phyloP scores from a whole-genome alignment of 2,113 vertebrate genomes.

The Antigone vipio region DNA sequence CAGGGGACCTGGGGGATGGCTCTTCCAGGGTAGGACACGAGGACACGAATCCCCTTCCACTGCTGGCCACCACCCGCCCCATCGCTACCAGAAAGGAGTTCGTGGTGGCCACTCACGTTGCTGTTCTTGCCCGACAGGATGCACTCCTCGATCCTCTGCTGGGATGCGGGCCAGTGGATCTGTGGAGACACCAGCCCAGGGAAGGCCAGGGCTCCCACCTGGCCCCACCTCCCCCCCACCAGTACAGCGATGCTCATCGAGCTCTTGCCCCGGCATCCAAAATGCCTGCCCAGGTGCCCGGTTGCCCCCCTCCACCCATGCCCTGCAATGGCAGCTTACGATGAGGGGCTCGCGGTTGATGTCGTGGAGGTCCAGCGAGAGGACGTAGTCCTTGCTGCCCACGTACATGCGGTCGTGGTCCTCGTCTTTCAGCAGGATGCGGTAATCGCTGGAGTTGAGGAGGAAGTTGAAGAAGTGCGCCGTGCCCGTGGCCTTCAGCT shows the following conservation, averaged over 20 bases:
- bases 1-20: too few relatives aligned
- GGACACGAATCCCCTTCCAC: background rate
- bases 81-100: background rate
- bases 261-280: background rate
- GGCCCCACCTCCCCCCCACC: background rate
- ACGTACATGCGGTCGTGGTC: slow-evolving; percentile 99
- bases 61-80: background rate
- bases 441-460: slow-evolving; percentile 95
- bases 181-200: slow-evolving; percentile 53
- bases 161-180: slow-evolving; percentile 95
- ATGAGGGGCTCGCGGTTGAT: slow-evolving; percentile 99
- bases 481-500: slow-evolving; percentile 91
- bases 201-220: background rate
- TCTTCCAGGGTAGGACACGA: background rate
- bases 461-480: slow-evolving; percentile 97
- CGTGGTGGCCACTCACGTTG: slow-evolving; percentile 82
- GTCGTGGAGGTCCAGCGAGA: slow-evolving; percentile 95
- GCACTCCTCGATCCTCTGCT: slow-evolving; percentile 95
- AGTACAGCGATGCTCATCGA: accelerated
- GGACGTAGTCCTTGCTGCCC: slow-evolving; percentile 97
- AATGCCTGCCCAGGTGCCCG: accelerated
- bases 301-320: accelerated
- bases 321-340: slow-evolving; percentile 69
- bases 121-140: slow-evolving; percentile 94
- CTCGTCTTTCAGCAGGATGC: slow-evolving; percentile 95